Evolutionary conservation across 2,888 invertebrate species (phyloP).

Genomic region (Lydus trimaculatus): DNA sequence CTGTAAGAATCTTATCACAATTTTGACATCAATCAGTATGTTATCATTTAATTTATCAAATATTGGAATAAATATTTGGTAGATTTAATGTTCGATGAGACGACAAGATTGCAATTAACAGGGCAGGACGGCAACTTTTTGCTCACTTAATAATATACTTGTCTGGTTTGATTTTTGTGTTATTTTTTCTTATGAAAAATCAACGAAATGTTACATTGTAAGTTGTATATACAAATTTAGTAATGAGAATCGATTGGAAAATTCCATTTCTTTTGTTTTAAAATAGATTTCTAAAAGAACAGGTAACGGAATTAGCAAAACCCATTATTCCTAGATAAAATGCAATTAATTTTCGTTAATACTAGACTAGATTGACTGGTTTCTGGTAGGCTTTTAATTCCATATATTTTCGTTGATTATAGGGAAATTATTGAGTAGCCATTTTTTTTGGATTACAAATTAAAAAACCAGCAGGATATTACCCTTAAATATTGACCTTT

Average conservation of each 20-base stretch:
- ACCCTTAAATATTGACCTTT: neutral
- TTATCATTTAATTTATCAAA: constrained; percentile 8
- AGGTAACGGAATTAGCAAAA: neutral
- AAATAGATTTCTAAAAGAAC: neutral
- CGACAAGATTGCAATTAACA: neutral
- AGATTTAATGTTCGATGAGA: neutral
- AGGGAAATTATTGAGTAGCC: neutral
- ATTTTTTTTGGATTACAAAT: neutral
- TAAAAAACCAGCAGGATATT: constrained; percentile 3
- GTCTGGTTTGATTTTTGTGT: neutral
- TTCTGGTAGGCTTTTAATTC: constrained; percentile 4
- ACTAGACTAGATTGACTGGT: neutral
- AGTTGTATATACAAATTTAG: neutral
- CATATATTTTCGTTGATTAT: constrained; percentile 4
- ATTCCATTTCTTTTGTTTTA: neutral
- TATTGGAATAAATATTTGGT: constrained; percentile 1
- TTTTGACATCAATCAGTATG: neutral
- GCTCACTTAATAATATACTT: neutral
- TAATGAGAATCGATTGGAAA: neutral
- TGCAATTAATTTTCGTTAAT: constrained; percentile 5
- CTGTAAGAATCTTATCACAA: neutral
- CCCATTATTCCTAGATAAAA: constrained; percentile 3
- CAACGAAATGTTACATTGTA: neutral
- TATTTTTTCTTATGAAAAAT: neutral
- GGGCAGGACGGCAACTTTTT: neutral